Evolutionary conservation across 2,113 vertebrate genomes (phyloP).

Genomic region (Ammospiza caudacuta): DNA sequence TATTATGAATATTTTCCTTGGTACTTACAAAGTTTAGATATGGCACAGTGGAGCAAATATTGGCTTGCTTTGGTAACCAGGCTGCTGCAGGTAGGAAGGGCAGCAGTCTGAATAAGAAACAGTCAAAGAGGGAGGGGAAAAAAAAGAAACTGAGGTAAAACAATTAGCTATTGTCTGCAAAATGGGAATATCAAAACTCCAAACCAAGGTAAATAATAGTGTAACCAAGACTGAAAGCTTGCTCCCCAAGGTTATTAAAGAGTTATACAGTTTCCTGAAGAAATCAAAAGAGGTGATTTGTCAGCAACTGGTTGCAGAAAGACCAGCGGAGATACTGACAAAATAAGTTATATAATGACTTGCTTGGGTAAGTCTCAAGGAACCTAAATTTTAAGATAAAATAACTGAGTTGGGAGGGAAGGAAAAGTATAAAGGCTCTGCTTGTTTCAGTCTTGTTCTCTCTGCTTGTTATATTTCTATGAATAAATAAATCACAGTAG

Average conservation of each 20-base stretch:
- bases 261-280: not conserved
- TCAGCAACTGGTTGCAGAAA: not conserved
- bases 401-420: not conserved
- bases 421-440: not conserved
- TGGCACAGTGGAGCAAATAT: not conserved
- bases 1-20: not conserved
- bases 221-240: not conserved
- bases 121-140: not conserved
- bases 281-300: not conserved
- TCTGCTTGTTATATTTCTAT: not conserved
- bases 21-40: not conserved
- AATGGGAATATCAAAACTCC: not conserved
- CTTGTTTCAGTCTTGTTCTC: not conserved
- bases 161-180: not conserved
- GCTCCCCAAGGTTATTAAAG: not conserved
- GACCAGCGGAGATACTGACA: not conserved
- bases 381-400: not conserved
- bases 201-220: not conserved
- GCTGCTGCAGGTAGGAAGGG: not conserved
- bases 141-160: not conserved
- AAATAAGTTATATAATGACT: not conserved
- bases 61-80: not conserved
- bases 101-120: not conserved
- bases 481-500: not conserved
- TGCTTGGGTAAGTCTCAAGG: not conserved